Base-by-base conservation (phyloP, 2,888 invertebrate genomes). In the Lasiommata megera region DNA sequence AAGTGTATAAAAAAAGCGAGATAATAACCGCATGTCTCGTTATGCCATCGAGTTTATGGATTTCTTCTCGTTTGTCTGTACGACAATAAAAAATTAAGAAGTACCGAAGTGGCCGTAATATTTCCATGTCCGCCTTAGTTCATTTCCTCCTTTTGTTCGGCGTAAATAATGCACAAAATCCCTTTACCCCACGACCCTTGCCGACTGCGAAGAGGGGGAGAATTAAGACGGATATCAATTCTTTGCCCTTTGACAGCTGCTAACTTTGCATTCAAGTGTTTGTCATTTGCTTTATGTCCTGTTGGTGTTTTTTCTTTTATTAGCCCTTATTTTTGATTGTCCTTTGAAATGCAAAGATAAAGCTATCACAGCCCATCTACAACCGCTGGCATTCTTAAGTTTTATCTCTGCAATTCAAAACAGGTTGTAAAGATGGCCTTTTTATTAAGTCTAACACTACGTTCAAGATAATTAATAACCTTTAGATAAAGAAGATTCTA, bases 181-280 rank as follows among this genome's bases (percentile, higher is more conserved):
- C 12, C 41, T 41, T 52, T 31, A 14, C 11, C n/a, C 18, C 18
- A 29, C 41, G 53, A 43, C 53, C 53, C 53, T 43, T 36, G 43
- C 44, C 31, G 37, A 12, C 18, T 52, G 11, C 34, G 6, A 17
- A 8, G 68, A 70, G 71, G 23, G 75, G 76, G 70, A 62, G 73
- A 79, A 82, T 76, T 79, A 76, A 73, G 69, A 73, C 70, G 73
- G 74, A 81, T 75, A 76, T 73, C 72, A 70, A 70, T 74, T 63
- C 69, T 58, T 64, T 58, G 68, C 68, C 67, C 72, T 74, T 69
- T 77, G 76, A 79, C 75, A 72, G 75, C 77, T 74, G 74, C 66
- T 67, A 67, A 70, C 63, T 67, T 57, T 58, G 64, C 56, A 57
- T 61, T 58, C 65, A 62, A 68, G 58, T 67, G 64, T 67, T 65